phyloP scores from a whole-genome alignment of 1,140 invertebrate species.

The Tigriopus japonicus region DNA sequence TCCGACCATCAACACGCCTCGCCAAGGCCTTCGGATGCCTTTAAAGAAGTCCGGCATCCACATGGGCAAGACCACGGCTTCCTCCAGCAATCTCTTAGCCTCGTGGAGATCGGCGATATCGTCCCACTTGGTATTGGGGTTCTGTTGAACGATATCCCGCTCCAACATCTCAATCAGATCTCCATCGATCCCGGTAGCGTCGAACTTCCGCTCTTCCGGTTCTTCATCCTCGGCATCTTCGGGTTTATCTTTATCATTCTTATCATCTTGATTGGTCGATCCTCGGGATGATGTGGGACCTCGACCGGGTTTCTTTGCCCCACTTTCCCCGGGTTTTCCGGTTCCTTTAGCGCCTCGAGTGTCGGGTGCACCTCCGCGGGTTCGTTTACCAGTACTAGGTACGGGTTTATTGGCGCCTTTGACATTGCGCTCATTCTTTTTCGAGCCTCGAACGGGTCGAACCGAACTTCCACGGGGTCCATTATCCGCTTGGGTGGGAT shows the following conservation, averaged over 20 bases:
- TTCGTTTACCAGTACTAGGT: not conserved
- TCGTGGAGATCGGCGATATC: conserved; percentile 92
- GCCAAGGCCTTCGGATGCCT: conserved; percentile 78
- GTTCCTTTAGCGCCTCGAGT: not conserved
- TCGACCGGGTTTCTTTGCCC: conserved; percentile 11
- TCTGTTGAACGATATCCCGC: conserved; percentile 91
- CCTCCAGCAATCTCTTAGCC: conserved; percentile 83
- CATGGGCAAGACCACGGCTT: conserved; percentile 93
- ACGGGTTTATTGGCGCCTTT: not conserved
- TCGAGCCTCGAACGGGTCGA: not conserved
- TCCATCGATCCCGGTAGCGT: conserved; percentile 65
- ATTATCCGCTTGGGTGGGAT: conserved; percentile 60
- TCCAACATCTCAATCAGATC: conserved; percentile 90
- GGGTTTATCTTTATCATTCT: conserved; percentile 16
- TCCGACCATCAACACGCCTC: conserved; percentile 91
- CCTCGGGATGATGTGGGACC: conserved; percentile 14
- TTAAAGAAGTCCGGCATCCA: conserved; percentile 98
- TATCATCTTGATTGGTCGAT: conserved; percentile 15
- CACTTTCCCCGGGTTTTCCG: not conserved
- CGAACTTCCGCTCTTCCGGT: conserved; percentile 60
- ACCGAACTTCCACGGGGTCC: conserved; percentile 23
- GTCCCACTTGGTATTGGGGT: conserved; percentile 90
- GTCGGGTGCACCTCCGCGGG: not conserved
- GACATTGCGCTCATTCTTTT: not conserved
- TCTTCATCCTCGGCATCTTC: conserved; percentile 38